Percentiles rank a stretch among this genome's conserved stretches.
phyloP scores from a whole-genome alignment of 2,888 invertebrate genomes.

The Thera britannica region DNA sequence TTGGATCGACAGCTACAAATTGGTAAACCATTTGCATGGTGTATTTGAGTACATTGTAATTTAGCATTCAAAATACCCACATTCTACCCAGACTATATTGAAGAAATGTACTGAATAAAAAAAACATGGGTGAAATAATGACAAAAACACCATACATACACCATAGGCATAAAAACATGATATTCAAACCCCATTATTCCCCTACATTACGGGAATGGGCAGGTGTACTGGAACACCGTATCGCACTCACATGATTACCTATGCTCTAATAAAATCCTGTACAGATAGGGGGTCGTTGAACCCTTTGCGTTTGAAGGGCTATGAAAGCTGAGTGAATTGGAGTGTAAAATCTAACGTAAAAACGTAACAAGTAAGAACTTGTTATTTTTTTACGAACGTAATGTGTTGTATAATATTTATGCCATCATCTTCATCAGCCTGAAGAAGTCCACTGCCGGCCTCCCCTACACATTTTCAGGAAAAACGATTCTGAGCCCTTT shows the following conservation, averaged over 20 bases:
- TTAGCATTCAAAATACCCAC: too few relatives aligned
- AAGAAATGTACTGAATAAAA: background rate
- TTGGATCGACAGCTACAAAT: too few relatives aligned
- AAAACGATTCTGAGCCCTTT: too few relatives aligned
- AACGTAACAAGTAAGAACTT: too few relatives aligned
- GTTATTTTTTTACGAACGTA: too few relatives aligned
- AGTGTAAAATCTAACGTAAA: background rate
- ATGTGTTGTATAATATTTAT: too few relatives aligned
- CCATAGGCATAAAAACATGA: constrained; percentile 11
- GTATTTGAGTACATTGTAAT: too few relatives aligned
- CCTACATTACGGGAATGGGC: constrained; percentile 22
- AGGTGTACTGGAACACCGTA: constrained; percentile 36
- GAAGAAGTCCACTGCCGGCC: too few relatives aligned
- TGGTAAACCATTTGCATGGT: too few relatives aligned
- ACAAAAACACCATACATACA: background rate
- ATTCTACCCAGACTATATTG: too few relatives aligned
- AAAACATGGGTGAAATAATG: background rate
- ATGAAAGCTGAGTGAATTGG: constrained; percentile 2
- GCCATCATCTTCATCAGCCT: too few relatives aligned
- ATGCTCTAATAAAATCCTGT: constrained; percentile 21
- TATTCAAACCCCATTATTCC: constrained; percentile 11
- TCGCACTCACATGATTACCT: constrained; percentile 41
- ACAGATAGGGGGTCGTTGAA: constrained; percentile 34
- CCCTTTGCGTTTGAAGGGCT: constrained; percentile 22
- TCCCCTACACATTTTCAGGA: too few relatives aligned